Evolutionary conservation across 92 coral and sea anemone genomes (phyloP).

Genomic region (Palythoa grandis): DNA sequence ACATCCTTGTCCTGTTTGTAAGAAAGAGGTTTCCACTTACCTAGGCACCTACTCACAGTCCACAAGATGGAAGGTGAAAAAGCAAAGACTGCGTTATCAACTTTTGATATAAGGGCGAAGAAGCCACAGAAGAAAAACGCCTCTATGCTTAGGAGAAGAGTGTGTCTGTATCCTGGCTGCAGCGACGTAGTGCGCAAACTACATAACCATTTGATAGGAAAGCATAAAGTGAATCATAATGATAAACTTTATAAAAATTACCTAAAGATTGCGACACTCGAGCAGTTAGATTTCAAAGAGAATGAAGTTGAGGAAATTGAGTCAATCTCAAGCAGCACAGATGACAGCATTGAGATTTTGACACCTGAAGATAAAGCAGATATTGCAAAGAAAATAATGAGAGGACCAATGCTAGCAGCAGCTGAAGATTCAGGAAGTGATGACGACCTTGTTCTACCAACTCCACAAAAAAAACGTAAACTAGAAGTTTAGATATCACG

Average conservation of each 20-base stretch:
- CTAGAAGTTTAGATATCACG: background rate
- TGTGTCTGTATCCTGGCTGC: background rate
- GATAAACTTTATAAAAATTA: background rate
- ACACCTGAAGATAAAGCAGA: background rate
- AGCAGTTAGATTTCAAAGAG: background rate
- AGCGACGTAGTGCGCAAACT: constrained; percentile 2
- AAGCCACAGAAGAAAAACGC: background rate
- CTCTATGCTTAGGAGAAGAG: background rate
- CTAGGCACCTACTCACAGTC: constrained; percentile 32
- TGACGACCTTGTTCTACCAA: background rate
- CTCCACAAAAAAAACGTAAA: background rate
- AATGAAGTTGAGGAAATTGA: background rate
- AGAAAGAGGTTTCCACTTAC: constrained; percentile 31
- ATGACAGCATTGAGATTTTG: background rate
- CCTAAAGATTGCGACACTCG: background rate
- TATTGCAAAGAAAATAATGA: background rate
- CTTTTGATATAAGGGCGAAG: background rate
- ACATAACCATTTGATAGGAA: background rate
- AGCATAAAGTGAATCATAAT: background rate
- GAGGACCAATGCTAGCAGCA: background rate
- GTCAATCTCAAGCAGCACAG: background rate
- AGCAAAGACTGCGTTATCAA: constrained; percentile 13
- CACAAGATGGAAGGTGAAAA: constrained; percentile 22
- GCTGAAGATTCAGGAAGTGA: background rate
- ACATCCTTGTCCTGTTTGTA: constrained; percentile 11